A percentile compares a stretch with the other conserved stretches of the same genome.
phyloP scores from a whole-genome alignment of 1,140 invertebrate species.

The Plectrocnemia conspersa region DNA sequence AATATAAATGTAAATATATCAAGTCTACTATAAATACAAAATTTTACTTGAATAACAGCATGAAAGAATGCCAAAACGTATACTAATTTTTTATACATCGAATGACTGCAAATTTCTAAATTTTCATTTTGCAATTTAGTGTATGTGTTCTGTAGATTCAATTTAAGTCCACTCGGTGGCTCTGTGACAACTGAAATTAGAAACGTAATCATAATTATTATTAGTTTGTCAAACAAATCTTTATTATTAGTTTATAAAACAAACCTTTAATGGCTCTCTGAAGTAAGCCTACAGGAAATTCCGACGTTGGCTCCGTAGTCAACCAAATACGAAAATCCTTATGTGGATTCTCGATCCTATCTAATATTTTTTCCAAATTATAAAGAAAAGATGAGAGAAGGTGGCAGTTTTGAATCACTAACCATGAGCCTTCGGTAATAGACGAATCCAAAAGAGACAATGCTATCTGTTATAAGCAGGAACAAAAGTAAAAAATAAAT shows the following conservation, averaged over 20 bases:
- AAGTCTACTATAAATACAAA: slow-evolving; percentile 3
- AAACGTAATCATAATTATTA: slow-evolving; percentile 19
- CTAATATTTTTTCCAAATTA: slow-evolving; percentile 76
- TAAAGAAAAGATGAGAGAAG: slow-evolving; percentile 73
- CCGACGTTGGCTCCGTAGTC: slow-evolving; percentile 78
- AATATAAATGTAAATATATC: not conserved
- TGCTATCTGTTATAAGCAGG: slow-evolving; percentile 58
- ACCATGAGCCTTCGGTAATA: slow-evolving; percentile 74
- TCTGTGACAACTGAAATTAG: slow-evolving; percentile 73
- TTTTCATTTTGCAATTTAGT: slow-evolving; percentile 71
- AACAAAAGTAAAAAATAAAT: not conserved
- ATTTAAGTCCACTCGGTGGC: slow-evolving; percentile 82
- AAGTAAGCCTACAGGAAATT: slow-evolving; percentile 83
- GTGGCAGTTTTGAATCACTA: slow-evolving; percentile 89
- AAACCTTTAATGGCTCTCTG: slow-evolving; percentile 79
- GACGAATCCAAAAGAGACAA: slow-evolving; percentile 67
- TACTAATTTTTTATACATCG: slow-evolving; percentile 68
- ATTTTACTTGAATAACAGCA: slow-evolving; percentile 72
- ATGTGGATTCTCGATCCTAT: slow-evolving; percentile 73
- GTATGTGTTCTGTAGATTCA: slow-evolving; percentile 85
- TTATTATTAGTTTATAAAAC: not conserved
- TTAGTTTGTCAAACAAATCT: not conserved
- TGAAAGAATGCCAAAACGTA: slow-evolving; percentile 88
- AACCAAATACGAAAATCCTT: slow-evolving; percentile 89
- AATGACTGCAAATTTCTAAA: slow-evolving; percentile 68